phyloP scores from a whole-genome alignment of 2,888 invertebrate species.

The Nephrotoma guestfalica region DNA sequence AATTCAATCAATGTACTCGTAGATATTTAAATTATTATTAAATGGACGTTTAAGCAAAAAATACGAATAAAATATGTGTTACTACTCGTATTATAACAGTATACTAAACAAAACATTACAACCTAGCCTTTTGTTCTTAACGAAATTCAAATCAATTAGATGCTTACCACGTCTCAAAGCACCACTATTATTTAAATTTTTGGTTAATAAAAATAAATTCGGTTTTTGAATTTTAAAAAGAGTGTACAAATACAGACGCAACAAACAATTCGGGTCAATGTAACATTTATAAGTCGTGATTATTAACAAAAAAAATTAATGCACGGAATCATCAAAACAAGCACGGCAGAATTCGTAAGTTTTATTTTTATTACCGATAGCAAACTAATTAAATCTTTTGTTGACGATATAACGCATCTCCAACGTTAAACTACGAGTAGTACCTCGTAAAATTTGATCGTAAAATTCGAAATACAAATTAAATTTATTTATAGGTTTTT shows the following conservation, averaged over 20 bases:
- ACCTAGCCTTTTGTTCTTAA: too few species aligned
- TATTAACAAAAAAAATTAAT: neutral
- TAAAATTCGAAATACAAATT: too few species aligned
- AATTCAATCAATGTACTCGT: neutral
- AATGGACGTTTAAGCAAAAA: neutral
- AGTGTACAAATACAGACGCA: neutral
- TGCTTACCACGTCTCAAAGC: neutral
- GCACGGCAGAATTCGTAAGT: neutral
- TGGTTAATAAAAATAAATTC: neutral
- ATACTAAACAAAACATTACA: neutral
- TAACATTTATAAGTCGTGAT: neutral
- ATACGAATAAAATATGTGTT: neutral
- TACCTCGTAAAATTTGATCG: too few species aligned
- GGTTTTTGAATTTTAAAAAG: neutral
- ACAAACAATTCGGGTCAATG: neutral
- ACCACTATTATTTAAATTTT: neutral
- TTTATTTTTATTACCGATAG: neutral
- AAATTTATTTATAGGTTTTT: too few species aligned
- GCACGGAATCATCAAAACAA: neutral
- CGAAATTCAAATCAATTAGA: neutral
- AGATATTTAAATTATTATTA: neutral
- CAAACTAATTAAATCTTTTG: neutral
- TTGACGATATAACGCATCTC: too few species aligned
- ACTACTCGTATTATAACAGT: neutral
- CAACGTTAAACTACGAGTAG: too few species aligned